These are phyloP conservation scores for Bathynomus jamesi DNA, from an alignment of 1,140 invertebrate genomes.

Conservation along the genomic window DNA sequence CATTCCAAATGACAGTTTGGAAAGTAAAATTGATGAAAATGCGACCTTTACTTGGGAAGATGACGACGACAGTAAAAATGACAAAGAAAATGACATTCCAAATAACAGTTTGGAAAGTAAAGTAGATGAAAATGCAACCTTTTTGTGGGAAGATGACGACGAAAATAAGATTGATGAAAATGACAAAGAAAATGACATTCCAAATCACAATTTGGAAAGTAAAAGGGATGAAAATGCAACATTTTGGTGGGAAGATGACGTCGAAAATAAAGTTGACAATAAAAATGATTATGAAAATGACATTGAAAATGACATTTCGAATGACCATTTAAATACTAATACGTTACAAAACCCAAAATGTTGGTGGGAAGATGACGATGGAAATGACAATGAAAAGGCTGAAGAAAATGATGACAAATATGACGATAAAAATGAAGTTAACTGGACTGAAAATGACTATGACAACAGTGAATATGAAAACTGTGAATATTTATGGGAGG, in stretches of 20 bases:
- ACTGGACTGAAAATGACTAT: not conserved
- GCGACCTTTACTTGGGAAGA: no score
- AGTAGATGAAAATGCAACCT: no score
- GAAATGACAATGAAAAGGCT: not conserved
- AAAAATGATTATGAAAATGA: not conserved
- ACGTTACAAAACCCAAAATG: no score
- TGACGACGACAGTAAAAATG: no score
- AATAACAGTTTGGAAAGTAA: no score
- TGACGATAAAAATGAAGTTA: not conserved
- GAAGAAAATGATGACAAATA: not conserved
- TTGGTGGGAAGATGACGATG: not conserved
- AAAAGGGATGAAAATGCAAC: not conserved
- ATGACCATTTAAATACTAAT: no score
- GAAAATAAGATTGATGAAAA: not conserved
- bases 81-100: no score
- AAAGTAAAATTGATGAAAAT: no score
- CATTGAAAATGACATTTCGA: no score
- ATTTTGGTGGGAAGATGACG: not conserved
- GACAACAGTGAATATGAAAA: not conserved
- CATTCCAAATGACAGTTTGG: no score
- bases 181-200: not conserved
- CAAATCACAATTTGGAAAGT: not conserved
- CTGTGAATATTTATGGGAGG: no score
- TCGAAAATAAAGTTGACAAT: not conserved
- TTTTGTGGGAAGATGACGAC: no score